Evolutionary conservation across 2,113 vertebrate genomes (phyloP).

Genomic region (Sinosuthora webbiana): DNA sequence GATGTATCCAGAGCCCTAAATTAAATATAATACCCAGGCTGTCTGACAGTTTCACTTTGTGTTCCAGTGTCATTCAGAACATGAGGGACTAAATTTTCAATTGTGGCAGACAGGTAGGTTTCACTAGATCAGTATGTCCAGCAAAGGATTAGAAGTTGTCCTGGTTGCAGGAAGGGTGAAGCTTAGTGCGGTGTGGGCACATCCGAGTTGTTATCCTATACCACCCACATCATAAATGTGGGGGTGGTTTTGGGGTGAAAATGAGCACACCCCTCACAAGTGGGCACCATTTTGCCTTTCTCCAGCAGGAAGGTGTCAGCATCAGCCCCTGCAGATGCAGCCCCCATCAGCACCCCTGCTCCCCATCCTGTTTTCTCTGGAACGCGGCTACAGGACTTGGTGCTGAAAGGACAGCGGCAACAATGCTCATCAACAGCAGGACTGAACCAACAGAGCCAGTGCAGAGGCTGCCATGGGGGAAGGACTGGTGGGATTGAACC

Average conservation of each 20-base stretch:
- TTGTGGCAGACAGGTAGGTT: neutral
- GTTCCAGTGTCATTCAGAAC: neutral
- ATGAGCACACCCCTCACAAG: neutral
- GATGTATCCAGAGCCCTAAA: neutral
- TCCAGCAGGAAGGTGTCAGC: neutral
- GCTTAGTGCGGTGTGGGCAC: accelerated
- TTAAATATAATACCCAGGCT: neutral
- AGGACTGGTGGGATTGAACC: neutral
- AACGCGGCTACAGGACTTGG: accelerated
- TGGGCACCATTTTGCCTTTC: neutral
- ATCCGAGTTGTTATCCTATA: no score
- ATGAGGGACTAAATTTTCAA: neutral
- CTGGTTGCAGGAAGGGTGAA: neutral
- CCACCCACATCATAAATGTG: neutral
- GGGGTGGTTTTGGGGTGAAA: neutral
- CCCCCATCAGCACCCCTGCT: neutral
- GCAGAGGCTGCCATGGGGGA: neutral
- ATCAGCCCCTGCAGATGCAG: neutral
- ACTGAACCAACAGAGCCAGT: neutral
- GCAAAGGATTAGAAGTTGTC: neutral
- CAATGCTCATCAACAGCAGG: accelerated
- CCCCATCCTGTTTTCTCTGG: accelerated
- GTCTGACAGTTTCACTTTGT: neutral
- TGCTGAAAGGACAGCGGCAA: neutral
- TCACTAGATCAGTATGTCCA: neutral